These are phyloP conservation scores for Homalodisca vitripennis DNA, from an alignment of 1,140 invertebrate genomes.

Conservation along the genomic window DNA sequence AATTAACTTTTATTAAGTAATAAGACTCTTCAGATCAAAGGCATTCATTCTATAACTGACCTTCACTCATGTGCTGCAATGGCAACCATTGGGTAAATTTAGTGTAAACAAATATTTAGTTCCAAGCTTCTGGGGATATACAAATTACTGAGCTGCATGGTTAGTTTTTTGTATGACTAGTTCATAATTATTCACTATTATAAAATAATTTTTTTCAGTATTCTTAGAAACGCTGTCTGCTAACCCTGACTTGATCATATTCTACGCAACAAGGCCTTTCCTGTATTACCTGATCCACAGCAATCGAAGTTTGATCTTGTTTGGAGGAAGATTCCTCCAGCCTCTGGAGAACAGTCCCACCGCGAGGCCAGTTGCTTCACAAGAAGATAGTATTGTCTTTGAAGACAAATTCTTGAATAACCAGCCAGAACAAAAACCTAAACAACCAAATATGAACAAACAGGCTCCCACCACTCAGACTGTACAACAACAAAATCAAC, in stretches of 20 bases:
- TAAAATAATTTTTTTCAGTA: neutral
- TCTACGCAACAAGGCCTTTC: neutral
- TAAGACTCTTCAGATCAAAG: too few species aligned
- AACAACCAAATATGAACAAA: neutral
- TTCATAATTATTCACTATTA: too few species aligned
- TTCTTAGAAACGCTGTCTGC: neutral
- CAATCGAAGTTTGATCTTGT: neutral
- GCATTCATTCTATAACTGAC: too few species aligned
- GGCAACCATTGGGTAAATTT: too few species aligned
- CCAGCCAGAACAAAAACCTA: neutral
- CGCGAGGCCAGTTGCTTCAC: too few species aligned
- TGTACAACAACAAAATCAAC: neutral
- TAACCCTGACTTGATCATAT: neutral
- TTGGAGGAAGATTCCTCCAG: neutral
- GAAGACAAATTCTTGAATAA: neutral
- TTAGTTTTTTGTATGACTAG: too few species aligned
- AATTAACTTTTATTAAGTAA: too few species aligned
- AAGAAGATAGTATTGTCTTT: too few species aligned
- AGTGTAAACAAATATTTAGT: too few species aligned
- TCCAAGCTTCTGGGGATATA: too few species aligned
- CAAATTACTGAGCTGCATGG: too few species aligned
- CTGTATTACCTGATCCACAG: neutral
- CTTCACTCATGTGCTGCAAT: too few species aligned
- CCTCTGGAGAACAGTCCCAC: neutral
- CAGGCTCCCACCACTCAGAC: neutral